Conservation (phyloP, 2,888 invertebrate genomes). For the Azorinus chamasolen region DNA sequence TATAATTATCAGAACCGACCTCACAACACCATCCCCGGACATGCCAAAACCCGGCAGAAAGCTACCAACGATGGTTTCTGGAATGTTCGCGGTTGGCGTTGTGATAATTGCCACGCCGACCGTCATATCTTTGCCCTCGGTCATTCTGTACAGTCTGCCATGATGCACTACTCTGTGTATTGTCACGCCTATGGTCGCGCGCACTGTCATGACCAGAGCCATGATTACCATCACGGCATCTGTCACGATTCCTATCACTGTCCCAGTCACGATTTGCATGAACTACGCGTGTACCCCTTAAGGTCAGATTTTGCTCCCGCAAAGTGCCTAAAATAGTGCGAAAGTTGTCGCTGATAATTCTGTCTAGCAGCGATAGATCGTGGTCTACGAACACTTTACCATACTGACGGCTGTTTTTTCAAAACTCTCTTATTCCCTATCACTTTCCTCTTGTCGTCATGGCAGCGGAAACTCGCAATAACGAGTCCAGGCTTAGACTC, state of each 20-base stretch:
- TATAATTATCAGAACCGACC: background rate
- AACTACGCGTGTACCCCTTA: constrained; percentile 7
- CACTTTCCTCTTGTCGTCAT: constrained; percentile 10
- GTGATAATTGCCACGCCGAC: too few species aligned
- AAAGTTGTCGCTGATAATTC: constrained; percentile 8
- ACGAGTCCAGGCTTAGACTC: constrained; percentile 9
- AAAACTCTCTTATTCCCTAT: background rate
- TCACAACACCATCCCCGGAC: constrained; percentile 6
- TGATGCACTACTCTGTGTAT: too few species aligned
- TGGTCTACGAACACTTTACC: constrained; percentile 7
- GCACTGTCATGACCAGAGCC: too few species aligned
- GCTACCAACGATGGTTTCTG: too few species aligned
- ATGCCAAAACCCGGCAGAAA: constrained; percentile 18
- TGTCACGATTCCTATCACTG: too few species aligned
- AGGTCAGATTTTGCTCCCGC: background rate
- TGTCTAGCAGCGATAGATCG: background rate
- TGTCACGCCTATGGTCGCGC: too few species aligned
- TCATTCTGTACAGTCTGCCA: too few species aligned
- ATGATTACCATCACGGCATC: too few species aligned
- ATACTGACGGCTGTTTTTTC: constrained; percentile 2
- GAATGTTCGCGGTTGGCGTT: too few species aligned
- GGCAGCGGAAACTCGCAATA: background rate
- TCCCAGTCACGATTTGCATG: too few species aligned
- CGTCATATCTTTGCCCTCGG: too few species aligned
- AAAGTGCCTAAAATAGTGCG: constrained; percentile 5